Percentiles rank a stretch among this genome's conserved stretches.
phyloP scores from a whole-genome alignment of 1,140 invertebrate species.

The Harlomillsia oculata region DNA sequence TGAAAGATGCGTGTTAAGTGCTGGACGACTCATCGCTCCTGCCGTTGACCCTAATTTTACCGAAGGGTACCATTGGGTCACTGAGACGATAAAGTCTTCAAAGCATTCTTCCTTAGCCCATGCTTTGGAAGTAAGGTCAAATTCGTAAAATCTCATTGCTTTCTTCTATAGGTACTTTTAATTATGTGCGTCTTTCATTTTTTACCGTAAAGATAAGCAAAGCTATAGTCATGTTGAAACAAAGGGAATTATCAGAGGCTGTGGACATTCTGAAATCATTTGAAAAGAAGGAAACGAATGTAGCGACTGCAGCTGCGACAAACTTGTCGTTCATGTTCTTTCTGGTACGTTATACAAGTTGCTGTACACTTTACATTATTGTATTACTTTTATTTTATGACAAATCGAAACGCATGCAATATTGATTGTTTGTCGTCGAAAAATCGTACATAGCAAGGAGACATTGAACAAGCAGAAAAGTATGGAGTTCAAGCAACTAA shows the following conservation, averaged over 20 bases:
- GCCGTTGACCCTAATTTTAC: conserved; percentile 69
- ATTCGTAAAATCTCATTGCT: not conserved
- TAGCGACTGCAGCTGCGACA: conserved; percentile 74
- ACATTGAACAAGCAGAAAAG: conserved; percentile 70
- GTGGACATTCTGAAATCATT: conserved; percentile 81
- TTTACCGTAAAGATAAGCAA: conserved; percentile 76
- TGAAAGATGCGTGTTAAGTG: conserved; percentile 74
- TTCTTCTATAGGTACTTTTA: not conserved
- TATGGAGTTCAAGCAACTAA: conserved; percentile 65
- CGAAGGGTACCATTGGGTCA: conserved; percentile 54
- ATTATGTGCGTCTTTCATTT: not conserved
- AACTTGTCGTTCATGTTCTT: conserved; percentile 85
- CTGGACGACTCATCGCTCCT: conserved; percentile 84
- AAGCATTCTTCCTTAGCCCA: conserved; percentile 32
- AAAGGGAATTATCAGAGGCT: conserved; percentile 69
- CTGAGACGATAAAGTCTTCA: conserved; percentile 30
- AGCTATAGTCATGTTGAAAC: conserved; percentile 77
- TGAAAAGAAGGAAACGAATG: conserved; percentile 73
- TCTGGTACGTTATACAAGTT: conserved; percentile 49
- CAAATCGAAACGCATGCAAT: not conserved
- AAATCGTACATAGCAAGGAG: conserved; percentile 56
- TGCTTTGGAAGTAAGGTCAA: conserved; percentile 28
- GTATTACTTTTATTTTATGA: conserved; percentile 2
- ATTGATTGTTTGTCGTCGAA: not conserved
- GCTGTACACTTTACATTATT: not conserved